These are phyloP conservation scores for Bursaphelenchus okinawaensis DNA, from an alignment of 2,888 invertebrate species.

Conservation along the genomic window DNA sequence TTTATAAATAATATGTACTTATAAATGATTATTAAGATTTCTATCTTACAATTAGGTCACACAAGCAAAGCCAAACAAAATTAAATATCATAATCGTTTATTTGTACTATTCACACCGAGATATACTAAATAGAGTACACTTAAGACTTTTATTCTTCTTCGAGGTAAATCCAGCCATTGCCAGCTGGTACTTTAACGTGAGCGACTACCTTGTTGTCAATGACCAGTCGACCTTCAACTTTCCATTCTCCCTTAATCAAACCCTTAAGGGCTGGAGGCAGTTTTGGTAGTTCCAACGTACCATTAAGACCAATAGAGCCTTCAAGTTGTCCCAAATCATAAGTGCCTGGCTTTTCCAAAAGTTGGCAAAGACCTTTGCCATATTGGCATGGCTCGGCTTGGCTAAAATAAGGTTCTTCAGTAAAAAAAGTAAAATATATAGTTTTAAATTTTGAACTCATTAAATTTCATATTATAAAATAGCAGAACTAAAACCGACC, in stretches of 20 bases:
- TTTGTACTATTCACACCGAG: no score
- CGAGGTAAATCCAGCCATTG: conserved; percentile 27
- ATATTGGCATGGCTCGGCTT: conserved; percentile 13
- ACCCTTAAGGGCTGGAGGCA: conserved; percentile 18
- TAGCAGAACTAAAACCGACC: no score
- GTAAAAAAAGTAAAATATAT: no score
- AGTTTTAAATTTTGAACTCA: no score
- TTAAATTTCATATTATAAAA: no score
- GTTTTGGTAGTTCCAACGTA: conserved; percentile 19
- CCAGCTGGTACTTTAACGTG: conserved; percentile 23
- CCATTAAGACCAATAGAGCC: conserved; percentile 17
- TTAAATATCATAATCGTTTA: no score
- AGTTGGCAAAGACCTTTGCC: conserved; percentile 19
- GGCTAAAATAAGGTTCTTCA: no score
- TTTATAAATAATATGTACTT: no score
- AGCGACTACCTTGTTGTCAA: conserved; percentile 13
- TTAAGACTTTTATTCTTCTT: conserved; percentile 21
- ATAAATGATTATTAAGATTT: no score
- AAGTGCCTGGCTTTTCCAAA: conserved; percentile 25
- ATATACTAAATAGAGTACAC: no score
- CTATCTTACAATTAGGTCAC: no score
- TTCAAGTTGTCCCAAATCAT: conserved; percentile 22
- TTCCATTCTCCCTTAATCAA: conserved; percentile 27
- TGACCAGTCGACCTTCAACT: conserved; percentile 10
- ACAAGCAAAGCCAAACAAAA: no score